phyloP scores from a whole-genome alignment of 2,888 invertebrate species.

The Orchesellides sinensis region DNA sequence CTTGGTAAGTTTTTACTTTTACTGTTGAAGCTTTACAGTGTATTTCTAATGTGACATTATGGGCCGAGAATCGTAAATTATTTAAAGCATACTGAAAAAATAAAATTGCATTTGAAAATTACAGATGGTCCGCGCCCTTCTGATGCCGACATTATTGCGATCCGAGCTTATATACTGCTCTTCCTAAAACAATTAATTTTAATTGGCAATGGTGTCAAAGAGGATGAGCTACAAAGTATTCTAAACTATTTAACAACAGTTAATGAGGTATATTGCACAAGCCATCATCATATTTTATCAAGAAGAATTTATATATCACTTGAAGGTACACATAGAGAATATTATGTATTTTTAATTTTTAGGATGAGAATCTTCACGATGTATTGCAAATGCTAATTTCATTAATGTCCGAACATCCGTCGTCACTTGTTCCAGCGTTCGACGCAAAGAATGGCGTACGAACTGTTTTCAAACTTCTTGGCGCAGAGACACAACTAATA shows the following conservation, averaged over 20 bases:
- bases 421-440: constrained; percentile 99
- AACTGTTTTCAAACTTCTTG: constrained; percentile 97
- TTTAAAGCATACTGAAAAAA: too few species aligned
- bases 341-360: constrained; percentile 75
- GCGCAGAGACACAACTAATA: constrained; percentile 97
- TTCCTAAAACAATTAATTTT: constrained; percentile 97
- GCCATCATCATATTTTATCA: too few species aligned
- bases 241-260: constrained; percentile 98
- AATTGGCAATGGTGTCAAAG: constrained; percentile 97
- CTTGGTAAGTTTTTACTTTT: constrained; percentile 83
- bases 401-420: constrained; percentile 98
- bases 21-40: neutral
- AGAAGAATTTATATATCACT: too few species aligned
- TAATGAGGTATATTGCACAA: constrained; percentile 86
- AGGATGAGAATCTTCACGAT: constrained; percentile 99
- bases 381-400: constrained; percentile 98
- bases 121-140: constrained; percentile 95
- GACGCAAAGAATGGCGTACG: constrained; percentile 97
- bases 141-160: constrained; percentile 95
- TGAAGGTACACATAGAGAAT: neutral
- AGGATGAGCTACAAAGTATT: constrained; percentile 98
- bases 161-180: constrained; percentile 95
- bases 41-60: too few species aligned
- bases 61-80: too few species aligned
- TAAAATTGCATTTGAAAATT: too few species aligned